Conservation (phyloP, 1,140 invertebrate genomes). For the Leptinotarsa defecta region DNA sequence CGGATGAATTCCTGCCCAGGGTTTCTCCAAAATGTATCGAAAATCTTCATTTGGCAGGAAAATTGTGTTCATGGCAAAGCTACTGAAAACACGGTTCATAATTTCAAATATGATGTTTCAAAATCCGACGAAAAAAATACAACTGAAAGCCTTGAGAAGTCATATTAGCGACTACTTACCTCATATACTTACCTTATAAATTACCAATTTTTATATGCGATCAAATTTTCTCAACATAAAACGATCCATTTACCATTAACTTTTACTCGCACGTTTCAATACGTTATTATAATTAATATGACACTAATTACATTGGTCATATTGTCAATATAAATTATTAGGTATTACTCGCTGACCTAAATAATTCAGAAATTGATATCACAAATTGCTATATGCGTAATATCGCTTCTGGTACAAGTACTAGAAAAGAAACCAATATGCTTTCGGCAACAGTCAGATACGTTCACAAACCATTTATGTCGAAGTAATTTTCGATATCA, state of each 20-base stretch:
- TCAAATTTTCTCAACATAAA: not conserved
- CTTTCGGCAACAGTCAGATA: not conserved
- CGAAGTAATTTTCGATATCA: not conserved
- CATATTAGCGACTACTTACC: no score
- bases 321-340: conserved; percentile 17
- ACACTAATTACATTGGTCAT: conserved; percentile 3
- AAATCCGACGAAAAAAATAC: no score
- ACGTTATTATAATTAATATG: not conserved
- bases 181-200: no score
- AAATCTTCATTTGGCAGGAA: no score
- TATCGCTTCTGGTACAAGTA: not conserved
- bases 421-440: not conserved
- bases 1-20: no score
- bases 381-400: not conserved
- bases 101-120: no score
- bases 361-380: conserved; percentile 17
- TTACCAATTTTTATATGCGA: not conserved
- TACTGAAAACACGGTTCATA: no score
- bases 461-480: not conserved
- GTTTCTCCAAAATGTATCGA: no score
- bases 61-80: no score
- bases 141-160: no score
- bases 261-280: conserved; percentile 19
- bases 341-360: conserved; percentile 19
- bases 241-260: not conserved